These are phyloP conservation scores for Tigriopus californicus DNA, from an alignment of 2,888 invertebrate genomes.

Conservation along the genomic window DNA sequence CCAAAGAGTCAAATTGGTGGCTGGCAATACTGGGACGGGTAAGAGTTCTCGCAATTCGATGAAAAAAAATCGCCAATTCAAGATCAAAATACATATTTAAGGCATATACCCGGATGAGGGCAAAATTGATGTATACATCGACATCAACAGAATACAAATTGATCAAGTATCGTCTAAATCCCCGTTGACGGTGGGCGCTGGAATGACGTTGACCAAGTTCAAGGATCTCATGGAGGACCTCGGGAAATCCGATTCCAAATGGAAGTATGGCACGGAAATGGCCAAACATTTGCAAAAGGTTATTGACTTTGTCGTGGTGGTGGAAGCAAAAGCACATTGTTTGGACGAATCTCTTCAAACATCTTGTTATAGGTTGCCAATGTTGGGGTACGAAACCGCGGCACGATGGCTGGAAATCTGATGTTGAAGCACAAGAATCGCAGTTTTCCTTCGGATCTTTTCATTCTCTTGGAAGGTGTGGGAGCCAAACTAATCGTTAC, in stretches of 20 bases:
- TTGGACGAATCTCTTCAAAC: too few relatives aligned
- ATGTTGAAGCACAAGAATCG: slow-evolving; percentile 26
- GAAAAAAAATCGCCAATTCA: too few relatives aligned
- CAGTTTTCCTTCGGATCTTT: slow-evolving; percentile 27
- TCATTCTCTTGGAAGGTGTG: slow-evolving; percentile 20
- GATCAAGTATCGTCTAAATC: not conserved
- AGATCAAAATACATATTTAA: too few relatives aligned
- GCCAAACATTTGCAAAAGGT: not conserved
- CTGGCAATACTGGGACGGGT: not conserved
- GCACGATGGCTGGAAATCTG: slow-evolving; percentile 25
- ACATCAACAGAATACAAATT: too few relatives aligned
- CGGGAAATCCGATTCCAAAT: not conserved
- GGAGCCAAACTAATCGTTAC: slow-evolving; percentile 18
- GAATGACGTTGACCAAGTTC: not conserved
- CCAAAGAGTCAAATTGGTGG: not conserved
- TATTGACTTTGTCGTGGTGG: too few relatives aligned
- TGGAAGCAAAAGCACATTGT: too few relatives aligned
- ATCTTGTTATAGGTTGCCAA: slow-evolving; percentile 38
- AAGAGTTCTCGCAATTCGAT: too few relatives aligned
- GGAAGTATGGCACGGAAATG: not conserved
- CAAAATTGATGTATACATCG: too few relatives aligned
- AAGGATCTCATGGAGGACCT: not conserved
- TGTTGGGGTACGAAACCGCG: slow-evolving; percentile 48
- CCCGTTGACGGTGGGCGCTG: not conserved
- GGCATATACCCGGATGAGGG: too few relatives aligned